phyloP scores from a whole-genome alignment of 2,797 vertebrate species.

The Phrynocephalus vlangalii region DNA sequence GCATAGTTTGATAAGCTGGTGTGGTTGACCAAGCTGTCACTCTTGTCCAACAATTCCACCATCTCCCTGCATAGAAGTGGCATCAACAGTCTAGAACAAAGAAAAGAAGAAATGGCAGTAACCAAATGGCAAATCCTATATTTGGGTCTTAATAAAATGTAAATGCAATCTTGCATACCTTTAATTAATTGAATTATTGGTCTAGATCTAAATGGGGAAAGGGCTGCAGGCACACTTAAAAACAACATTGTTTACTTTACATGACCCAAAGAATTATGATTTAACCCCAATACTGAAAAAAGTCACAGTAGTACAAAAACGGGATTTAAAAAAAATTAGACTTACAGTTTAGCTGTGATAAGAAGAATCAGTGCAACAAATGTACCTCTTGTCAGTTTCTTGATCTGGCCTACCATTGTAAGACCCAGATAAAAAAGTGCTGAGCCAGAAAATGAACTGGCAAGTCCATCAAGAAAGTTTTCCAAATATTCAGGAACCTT shows the following conservation, averaged over 20 bases:
- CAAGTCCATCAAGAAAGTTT: conserved; percentile 93
- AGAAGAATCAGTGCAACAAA: conserved; percentile 93
- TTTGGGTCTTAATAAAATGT: neutral
- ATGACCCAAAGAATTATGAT: neutral
- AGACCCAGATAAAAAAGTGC: conserved; percentile 98
- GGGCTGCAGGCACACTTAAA: neutral
- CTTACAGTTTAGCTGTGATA: conserved; percentile 98
- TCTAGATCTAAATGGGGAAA: too few species aligned
- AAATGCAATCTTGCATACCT: neutral
- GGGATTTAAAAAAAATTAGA: conserved; percentile 59
- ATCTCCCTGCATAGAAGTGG: conserved; percentile 95
- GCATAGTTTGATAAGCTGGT: conserved; percentile 96
- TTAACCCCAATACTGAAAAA: conserved; percentile 26
- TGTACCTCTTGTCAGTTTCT: conserved; percentile 89
- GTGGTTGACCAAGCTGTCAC: conserved; percentile 83
- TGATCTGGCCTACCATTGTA: conserved; percentile 95
- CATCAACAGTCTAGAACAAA: conserved; percentile 88
- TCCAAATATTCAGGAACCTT: conserved; percentile 90
- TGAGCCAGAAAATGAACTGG: conserved; percentile 93
- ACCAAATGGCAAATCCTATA: neutral
- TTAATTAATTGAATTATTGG: too few species aligned
- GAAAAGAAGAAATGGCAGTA: conserved; percentile 19
- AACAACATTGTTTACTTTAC: neutral
- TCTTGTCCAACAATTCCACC: conserved; percentile 91
- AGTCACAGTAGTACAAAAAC: neutral